Percentiles rank a stretch among this genome's conserved stretches.
phyloP scores from a whole-genome alignment of 2,888 invertebrate species.

The Trissolcus japonicus region DNA sequence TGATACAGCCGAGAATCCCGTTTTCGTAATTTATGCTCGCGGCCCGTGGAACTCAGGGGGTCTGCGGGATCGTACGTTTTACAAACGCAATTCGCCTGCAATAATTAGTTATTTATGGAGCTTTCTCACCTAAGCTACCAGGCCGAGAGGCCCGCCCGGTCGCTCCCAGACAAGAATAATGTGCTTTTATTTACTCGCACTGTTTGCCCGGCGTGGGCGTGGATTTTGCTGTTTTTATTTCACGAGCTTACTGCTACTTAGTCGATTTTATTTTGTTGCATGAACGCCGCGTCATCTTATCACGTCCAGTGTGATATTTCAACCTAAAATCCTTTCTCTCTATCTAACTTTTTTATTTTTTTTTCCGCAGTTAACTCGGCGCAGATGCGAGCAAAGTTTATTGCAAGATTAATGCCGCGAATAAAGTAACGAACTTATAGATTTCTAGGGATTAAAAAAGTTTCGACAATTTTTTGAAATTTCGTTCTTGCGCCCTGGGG shows the following conservation, averaged over 20 bases:
- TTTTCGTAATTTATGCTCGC: constrained; percentile 56
- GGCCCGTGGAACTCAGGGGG: constrained; percentile 58
- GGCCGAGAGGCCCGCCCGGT: constrained; percentile 53
- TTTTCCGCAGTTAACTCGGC: constrained; percentile 9
- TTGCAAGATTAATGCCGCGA: constrained; percentile 45
- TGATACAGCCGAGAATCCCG: constrained; percentile 40
- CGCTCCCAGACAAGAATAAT: constrained; percentile 59
- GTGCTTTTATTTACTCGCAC: constrained; percentile 60
- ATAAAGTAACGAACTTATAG: constrained; percentile 51
- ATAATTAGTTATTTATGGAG: constrained; percentile 66
- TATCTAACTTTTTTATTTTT: constrained; percentile 1
- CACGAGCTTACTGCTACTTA: constrained; percentile 50
- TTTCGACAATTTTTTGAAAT: constrained; percentile 47
- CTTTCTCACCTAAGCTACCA: constrained; percentile 62
- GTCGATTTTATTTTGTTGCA: constrained; percentile 58
- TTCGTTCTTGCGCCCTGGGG: constrained; percentile 21
- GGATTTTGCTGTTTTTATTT: constrained; percentile 45
- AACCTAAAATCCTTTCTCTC: constrained; percentile 28
- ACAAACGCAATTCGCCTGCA: constrained; percentile 63
- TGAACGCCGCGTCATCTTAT: constrained; percentile 51
- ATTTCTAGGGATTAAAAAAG: constrained; percentile 46
- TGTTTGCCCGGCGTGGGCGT: constrained; percentile 52
- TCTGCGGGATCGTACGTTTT: constrained; percentile 57
- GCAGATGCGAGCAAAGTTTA: constrained; percentile 30
- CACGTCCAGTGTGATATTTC: constrained; percentile 40